phyloP scores from a whole-genome alignment of 2,888 invertebrate species.

The Amblyteles armatorius region DNA sequence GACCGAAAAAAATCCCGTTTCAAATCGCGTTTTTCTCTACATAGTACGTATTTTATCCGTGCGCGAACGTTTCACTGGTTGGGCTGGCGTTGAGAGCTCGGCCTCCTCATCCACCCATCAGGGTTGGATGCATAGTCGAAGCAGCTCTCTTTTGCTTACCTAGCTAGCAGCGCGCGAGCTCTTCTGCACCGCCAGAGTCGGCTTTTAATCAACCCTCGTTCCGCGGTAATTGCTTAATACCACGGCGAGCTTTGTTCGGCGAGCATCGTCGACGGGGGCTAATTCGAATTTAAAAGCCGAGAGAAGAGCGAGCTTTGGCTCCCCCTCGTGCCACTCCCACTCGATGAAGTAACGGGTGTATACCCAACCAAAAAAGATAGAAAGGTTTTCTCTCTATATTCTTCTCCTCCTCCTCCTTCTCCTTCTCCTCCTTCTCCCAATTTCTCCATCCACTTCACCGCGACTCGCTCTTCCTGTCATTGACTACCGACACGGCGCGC shows the following conservation, averaged over 20 bases:
- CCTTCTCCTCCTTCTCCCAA: neutral
- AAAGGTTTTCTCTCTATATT: conserved; percentile 21
- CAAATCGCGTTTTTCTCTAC: neutral
- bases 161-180: conserved; percentile 34
- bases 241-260: conserved; percentile 76
- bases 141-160: conserved; percentile 58
- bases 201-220: conserved; percentile 79
- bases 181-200: conserved; percentile 37
- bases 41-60: conserved; percentile 1
- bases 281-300: conserved; percentile 78
- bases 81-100: neutral
- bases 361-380: conserved; percentile 23
- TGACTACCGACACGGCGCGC: conserved; percentile 17
- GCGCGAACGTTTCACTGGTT: conserved; percentile 13
- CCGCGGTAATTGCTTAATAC: conserved; percentile 79
- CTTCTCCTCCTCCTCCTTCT: neutral
- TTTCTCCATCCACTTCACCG: conserved; percentile 30
- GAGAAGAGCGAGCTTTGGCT: conserved; percentile 43
- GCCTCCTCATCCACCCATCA: conserved; percentile 16
- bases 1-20: neutral
- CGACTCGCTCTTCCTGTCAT: conserved; percentile 50
- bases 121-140: conserved; percentile 3
- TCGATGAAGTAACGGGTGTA: conserved; percentile 51
- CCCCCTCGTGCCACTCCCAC: conserved; percentile 41
- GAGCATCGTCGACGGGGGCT: conserved; percentile 71